phyloP scores from a whole-genome alignment of 2,888 invertebrate genomes.

The Nemapogon koenigi region DNA sequence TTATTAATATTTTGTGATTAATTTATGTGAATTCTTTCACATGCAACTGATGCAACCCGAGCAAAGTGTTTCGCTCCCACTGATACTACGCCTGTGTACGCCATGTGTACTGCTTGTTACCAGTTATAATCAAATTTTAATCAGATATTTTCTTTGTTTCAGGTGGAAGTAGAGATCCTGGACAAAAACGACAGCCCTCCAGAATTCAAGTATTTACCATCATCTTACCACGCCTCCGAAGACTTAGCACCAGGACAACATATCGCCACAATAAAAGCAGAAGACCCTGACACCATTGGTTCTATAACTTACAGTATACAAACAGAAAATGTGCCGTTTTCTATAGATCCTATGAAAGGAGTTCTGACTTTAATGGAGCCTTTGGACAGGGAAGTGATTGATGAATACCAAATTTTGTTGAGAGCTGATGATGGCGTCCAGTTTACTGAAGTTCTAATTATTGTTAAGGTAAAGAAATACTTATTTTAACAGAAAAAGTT shows the following conservation, averaged over 20 bases:
- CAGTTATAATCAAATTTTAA: too few relatives aligned
- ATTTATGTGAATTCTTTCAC: too few relatives aligned
- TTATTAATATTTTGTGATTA: too few relatives aligned
- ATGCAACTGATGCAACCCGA: too few relatives aligned
- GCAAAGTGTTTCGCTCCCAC: too few relatives aligned
- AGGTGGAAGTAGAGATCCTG: conserved; percentile 85
- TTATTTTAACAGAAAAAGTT: too few relatives aligned
- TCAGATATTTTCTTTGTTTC: conserved; percentile 40
- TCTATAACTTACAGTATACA: conserved; percentile 77
- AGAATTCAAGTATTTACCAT: conserved; percentile 76
- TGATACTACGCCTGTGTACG: too few relatives aligned
- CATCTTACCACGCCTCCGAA: conserved; percentile 81
- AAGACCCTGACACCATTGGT: conserved; percentile 87
- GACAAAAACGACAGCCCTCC: conserved; percentile 98
- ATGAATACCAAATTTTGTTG: conserved; percentile 79
- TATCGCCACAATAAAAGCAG: conserved; percentile 78
- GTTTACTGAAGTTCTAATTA: conserved; percentile 78
- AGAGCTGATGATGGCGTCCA: conserved; percentile 91
- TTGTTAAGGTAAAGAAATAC: conserved; percentile 83
- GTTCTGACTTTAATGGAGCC: conserved; percentile 77
- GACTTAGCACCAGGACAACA: conserved; percentile 83
- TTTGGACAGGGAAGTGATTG: conserved; percentile 82
- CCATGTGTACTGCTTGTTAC: too few relatives aligned
- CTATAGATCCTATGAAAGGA: conserved; percentile 75
- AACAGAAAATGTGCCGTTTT: conserved; percentile 71